Evolutionary conservation across 2,888 invertebrate species (phyloP), one percentile per base, ranked within the genome.

Genomic region (Napeogenes inachia): DNA sequence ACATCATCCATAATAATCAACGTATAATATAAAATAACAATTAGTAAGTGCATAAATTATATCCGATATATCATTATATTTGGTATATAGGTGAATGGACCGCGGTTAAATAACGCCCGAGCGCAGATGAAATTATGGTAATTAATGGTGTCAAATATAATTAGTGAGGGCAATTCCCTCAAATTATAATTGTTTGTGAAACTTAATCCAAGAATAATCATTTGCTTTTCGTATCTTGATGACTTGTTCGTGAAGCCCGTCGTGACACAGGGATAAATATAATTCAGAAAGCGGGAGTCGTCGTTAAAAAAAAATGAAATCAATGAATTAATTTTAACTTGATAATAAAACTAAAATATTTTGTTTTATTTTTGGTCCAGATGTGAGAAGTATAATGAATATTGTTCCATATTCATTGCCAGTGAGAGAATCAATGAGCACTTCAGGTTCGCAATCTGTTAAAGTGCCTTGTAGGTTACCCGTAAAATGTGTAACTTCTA

Each of bases 21-120:
- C 4, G 13, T n/a, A 47, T n/a, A 47, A 47, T 13, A 78, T 81
- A 85, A 86, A 86, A 86, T 82, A 82, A 81, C 81, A 86, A 42
- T 10, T 42, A 45, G 21, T 54, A n/a, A 35, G 6, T 53, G 53
- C 13, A 38, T 45, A 45, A 45, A 57, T 57, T 57, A 61, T 61
- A 54, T 61, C 3, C 10, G 42, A 10, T 57, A 57, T 61, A 30
- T 57, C n/a, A 35, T 30, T 45, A 46, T 54, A 35, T 45, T 54
- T 53, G 54, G 57, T 61, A 61, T 53, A 10, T 50, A 10, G 8
- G 42, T 42, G 0, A 42, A 42, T 10, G 8, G 45, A 13, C 33
- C 57, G 61, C 30, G 61, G 61, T 61, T 54, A 54, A 53, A 57
- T 56, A 57, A 61, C 53, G 42, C 42, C 10, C 8, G 42, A 8